phyloP scores from a whole-genome alignment of 2,888 invertebrate species.

The Heteromyza rotundicornis region DNA sequence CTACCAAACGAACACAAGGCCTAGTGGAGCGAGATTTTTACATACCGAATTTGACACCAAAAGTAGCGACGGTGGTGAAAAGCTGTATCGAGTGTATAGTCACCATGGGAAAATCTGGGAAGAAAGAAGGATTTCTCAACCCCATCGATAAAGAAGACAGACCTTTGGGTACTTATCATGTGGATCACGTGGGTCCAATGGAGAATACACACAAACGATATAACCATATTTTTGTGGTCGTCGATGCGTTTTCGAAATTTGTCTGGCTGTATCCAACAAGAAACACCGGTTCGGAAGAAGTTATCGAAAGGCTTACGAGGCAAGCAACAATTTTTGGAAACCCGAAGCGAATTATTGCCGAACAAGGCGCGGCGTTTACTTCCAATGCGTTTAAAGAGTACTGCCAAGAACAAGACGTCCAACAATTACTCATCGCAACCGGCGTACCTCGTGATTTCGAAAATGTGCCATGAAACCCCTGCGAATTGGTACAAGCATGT shows the following conservation, averaged over 20 bases:
- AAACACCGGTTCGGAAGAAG: conserved; percentile 25
- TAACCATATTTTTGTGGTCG: too few species aligned
- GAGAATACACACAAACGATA: too few species aligned
- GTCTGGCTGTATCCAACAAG: conserved; percentile 49
- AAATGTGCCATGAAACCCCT: conserved; percentile 44
- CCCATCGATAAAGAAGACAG: too few species aligned
- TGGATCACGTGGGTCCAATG: conserved; percentile 20
- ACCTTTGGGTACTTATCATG: conserved; percentile 13
- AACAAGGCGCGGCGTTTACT: conserved; percentile 55
- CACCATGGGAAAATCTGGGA: conserved; percentile 2
- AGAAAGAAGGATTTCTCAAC: too few species aligned
- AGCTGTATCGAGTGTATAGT: conserved; percentile 13
- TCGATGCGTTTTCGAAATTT: too few species aligned
- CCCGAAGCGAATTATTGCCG: conserved; percentile 48
- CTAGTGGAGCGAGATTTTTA: not conserved
- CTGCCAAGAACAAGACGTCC: conserved; percentile 41
- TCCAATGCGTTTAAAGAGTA: conserved; percentile 45
- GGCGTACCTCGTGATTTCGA: conserved; percentile 50
- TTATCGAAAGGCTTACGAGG: not conserved
- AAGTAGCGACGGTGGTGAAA: not conserved
- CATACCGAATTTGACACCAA: not conserved
- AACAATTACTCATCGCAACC: conserved; percentile 43
- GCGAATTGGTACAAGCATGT: conserved; percentile 44
- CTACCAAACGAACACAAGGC: not conserved
- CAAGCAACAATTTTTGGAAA: conserved; percentile 17